Percentiles rank a stretch among this genome's conserved stretches.
phyloP scores from a whole-genome alignment of 2,797 vertebrate species.

The Channallabes apus region DNA sequence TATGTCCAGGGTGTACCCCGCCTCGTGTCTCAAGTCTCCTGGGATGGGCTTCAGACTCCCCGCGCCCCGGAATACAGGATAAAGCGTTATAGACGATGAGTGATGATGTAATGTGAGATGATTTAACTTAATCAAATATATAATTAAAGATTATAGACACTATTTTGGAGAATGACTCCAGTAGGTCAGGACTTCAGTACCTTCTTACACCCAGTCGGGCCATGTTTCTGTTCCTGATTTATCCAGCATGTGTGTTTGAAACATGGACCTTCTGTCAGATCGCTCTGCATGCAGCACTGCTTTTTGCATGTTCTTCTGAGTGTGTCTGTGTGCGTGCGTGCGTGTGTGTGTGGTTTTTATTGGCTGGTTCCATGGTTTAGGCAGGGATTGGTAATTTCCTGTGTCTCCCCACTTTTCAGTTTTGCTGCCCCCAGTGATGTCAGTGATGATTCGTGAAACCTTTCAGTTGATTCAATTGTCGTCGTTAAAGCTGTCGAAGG shows the following conservation, averaged over 20 bases:
- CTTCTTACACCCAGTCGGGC: background rate
- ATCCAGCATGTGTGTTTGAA: slow-evolving; percentile 18
- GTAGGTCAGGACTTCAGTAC: background rate
- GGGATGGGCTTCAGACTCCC: no score
- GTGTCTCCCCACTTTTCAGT: background rate
- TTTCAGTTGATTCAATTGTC: background rate
- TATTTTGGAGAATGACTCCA: no score
- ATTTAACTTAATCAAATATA: no score
- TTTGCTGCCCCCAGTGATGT: background rate
- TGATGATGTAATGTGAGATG: no score
- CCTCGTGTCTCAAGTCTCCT: no score
- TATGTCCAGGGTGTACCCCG: no score
- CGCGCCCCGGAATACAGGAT: no score
- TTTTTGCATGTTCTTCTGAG: slow-evolving; percentile 21
- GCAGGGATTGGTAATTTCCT: slow-evolving; percentile 21
- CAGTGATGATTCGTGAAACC: background rate
- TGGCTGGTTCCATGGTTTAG: slow-evolving; percentile 12
- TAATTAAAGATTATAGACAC: no score
- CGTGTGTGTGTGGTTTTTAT: background rate
- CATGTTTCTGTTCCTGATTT: slow-evolving; percentile 10
- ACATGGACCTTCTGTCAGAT: slow-evolving; percentile 1
- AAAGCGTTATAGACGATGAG: no score
- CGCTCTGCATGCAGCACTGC: background rate
- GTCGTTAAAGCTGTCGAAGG: background rate
- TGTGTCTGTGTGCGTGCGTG: background rate